These are phyloP conservation scores for Peromyscus polionotus DNA, from an alignment of 2,113 vertebrate species.

Conservation along the genomic window DNA sequence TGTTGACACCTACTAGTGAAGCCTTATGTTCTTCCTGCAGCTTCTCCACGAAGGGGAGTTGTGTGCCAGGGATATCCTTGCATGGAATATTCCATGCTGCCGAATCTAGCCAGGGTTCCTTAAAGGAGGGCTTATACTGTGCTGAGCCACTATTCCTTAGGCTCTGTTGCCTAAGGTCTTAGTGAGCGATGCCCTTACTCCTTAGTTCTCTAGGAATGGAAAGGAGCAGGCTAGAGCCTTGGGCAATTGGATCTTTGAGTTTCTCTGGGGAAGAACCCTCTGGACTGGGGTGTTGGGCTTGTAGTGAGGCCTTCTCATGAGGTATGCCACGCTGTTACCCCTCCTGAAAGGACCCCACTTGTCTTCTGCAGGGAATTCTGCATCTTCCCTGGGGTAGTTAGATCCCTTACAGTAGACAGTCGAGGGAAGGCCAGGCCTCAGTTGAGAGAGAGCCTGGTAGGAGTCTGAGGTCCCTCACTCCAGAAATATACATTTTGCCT, in stretches of 20 bases:
- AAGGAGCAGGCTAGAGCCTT: background rate
- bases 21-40: background rate
- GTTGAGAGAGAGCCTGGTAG: background rate
- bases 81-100: background rate
- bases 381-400: slow-evolving; percentile 33
- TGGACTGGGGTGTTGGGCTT: background rate
- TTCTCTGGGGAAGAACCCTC: slow-evolving; percentile 14
- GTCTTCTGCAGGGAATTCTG: slow-evolving; percentile 35
- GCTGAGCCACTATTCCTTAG: background rate
- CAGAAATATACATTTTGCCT: slow-evolving; percentile 39
- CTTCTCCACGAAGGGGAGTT: background rate
- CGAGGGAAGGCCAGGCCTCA: background rate
- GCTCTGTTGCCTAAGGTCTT: background rate
- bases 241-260: background rate
- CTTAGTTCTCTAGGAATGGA: background rate
- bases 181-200: background rate
- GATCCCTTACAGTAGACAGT: background rate
- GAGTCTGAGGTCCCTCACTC: background rate
- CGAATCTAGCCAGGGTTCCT: background rate
- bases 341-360: background rate
- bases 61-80: background rate
- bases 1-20: background rate
- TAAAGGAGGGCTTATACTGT: background rate
- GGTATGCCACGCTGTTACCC: background rate
- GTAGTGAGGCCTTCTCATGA: slow-evolving; percentile 2